Conservation (phyloP, 2,113 vertebrate genomes). For the Gulo gulo region DNA sequence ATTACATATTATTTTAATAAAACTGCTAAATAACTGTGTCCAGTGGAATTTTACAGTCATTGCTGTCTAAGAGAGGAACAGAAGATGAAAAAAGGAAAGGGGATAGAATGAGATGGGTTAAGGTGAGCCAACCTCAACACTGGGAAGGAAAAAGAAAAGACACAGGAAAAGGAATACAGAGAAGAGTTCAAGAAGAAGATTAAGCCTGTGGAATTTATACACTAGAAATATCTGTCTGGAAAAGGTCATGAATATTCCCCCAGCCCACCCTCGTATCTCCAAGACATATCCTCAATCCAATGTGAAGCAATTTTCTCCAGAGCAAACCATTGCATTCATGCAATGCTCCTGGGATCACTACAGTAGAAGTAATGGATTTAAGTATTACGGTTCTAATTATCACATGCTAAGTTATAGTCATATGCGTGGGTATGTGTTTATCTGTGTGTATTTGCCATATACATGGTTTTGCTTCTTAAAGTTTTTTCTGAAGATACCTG, state of each 20-base stretch:
- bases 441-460: background rate
- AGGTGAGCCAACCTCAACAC: background rate
- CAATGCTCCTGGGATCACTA: background rate
- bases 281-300: background rate
- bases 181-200: background rate
- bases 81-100: background rate
- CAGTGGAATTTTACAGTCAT: background rate
- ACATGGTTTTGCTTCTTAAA: background rate
- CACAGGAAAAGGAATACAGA: background rate
- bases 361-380: background rate
- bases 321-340: background rate
- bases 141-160: background rate
- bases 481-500: background rate
- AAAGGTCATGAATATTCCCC: background rate
- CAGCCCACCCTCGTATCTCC: background rate
- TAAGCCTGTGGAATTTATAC: background rate
- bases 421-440: background rate
- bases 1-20: constrained; percentile 56
- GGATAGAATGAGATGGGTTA: background rate
- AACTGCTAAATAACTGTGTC: background rate
- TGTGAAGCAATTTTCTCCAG: background rate
- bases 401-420: background rate
- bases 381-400: background rate
- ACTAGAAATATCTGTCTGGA: background rate
- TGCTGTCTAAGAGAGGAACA: background rate